Percentiles rank a stretch among this genome's conserved stretches.
Conservation (phyloP, 2,888 invertebrate genomes). For the Drosophila pegasa region DNA sequence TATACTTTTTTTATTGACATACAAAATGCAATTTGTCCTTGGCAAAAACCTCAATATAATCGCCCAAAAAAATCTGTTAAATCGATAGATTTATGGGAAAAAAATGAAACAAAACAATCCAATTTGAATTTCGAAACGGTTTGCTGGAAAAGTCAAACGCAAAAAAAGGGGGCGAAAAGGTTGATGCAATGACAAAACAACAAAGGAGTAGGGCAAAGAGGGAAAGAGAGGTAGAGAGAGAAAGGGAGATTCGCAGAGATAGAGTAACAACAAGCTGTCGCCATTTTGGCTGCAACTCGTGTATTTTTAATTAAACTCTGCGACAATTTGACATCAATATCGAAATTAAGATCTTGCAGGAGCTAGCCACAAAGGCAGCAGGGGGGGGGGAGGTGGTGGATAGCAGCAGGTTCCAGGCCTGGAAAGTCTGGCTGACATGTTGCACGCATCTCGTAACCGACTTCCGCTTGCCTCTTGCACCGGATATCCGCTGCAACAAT, state of each 20-base stretch:
- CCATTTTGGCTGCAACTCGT: constrained; percentile 45
- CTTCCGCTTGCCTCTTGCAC: constrained; percentile 56
- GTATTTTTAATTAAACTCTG: constrained; percentile 76
- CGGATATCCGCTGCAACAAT: constrained; percentile 75
- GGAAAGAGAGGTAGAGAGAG: background rate
- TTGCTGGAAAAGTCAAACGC: constrained; percentile 17
- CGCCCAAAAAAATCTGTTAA: background rate
- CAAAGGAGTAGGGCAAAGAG: background rate
- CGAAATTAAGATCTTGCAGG: constrained; percentile 80
- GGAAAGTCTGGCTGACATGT: constrained; percentile 17
- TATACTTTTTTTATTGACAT: background rate
- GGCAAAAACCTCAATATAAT: background rate
- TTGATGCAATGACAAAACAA: background rate
- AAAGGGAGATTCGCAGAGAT: constrained; percentile 1
- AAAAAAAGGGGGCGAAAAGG: constrained; percentile 17
- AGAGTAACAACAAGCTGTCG: background rate
- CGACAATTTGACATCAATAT: constrained; percentile 81
- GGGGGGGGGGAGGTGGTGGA: background rate
- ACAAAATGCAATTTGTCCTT: background rate
- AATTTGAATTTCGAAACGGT: constrained; percentile 27
- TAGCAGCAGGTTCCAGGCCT: constrained; percentile 1
- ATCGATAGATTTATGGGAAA: constrained; percentile 4
- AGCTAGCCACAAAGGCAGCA: constrained; percentile 29
- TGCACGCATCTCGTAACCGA: constrained; percentile 23
- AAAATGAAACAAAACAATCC: constrained; percentile 12